Evolutionary conservation across 2,113 vertebrate species (phyloP).

Genomic region (Microtus montanus): DNA sequence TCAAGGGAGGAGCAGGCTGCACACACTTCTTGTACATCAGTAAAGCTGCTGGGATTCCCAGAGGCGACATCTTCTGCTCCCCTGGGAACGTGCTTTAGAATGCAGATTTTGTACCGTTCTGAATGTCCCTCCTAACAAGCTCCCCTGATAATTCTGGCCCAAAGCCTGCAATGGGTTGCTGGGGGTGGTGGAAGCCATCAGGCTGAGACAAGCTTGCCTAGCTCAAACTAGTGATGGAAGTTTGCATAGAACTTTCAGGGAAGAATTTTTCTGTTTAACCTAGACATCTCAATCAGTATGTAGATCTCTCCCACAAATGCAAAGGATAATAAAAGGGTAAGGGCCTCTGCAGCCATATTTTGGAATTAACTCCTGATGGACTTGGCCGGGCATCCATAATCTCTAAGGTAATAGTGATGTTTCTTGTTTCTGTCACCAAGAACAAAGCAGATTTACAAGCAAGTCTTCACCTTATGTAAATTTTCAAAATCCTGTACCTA

Average conservation of each 20-base stretch:
- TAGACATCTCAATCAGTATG: neutral
- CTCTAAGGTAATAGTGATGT: slow-evolving; percentile 1
- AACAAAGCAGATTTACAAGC: slow-evolving; percentile 14
- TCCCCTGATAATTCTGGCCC: neutral
- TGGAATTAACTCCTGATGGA: neutral
- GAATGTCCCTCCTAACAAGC: slow-evolving; percentile 38
- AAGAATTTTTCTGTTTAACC: neutral
- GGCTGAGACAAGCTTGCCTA: neutral
- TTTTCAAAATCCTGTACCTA: neutral
- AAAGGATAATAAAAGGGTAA: neutral
- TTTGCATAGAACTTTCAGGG: slow-evolving; percentile 7
- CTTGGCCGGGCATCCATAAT: neutral
- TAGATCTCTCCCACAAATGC: neutral
- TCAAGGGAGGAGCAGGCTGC: neutral
- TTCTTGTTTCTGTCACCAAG: slow-evolving; percentile 9
- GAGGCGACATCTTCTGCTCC: neutral
- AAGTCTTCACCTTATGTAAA: neutral
- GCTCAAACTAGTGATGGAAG: neutral
- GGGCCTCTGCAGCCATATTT: neutral
- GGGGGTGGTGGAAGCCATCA: neutral
- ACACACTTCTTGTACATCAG: neutral
- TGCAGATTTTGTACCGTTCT: neutral
- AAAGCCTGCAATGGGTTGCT: neutral
- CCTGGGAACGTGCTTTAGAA: neutral
- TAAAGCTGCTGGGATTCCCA: neutral